Evolutionary conservation across 2,888 invertebrate species (phyloP), one percentile per base, ranked within the genome.

Genomic region (Teinopalpus imperialis): DNA sequence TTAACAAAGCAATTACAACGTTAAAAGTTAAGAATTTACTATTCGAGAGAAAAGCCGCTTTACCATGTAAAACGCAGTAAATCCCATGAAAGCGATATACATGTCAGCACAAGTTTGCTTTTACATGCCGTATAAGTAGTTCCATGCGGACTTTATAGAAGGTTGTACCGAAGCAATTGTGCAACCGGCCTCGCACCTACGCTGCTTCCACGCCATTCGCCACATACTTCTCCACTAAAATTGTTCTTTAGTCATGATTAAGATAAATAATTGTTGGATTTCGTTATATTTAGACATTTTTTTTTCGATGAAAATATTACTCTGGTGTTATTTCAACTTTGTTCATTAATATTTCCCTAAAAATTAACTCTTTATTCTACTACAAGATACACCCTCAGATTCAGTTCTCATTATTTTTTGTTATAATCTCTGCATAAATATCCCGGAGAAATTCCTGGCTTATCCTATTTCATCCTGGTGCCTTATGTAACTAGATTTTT

Each of bases 141-240:
- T 46, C 14, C 16, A 13, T 14, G 8, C 18, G 40, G 4, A 35
- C 29, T 46, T 35, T n/a, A 29, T 5, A 29, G n/a, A 12, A 13
- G 30, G 12, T 18, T 41, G 35, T 41, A 23, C 42, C 61, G 54
- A 32, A 62, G 72, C 56, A 55, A 40, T 81, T 80, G 75, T 74
- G 81, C 72, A 79, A 81, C 61, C 53, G 72, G 52, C 80, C 80
- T 76, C 71, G 72, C 64, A 49, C 81, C 82, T 66, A 81, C 81
- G 42, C 49, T 45, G 35, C 63, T 62, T 61, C 66, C 62, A 57
- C 70, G 53, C 63, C 64, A 57, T 57, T 63, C 64, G 59, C 63
- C 52, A 43, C 55, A 47, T 56, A 56, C 39, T 53, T 50, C 39
- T n/a, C n/a, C n/a, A n/a, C n/a, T n/a, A 31, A 46, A 31, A 42